phyloP scores from a whole-genome alignment of 2,888 invertebrate genomes.

The Trichopria drosophilae region DNA sequence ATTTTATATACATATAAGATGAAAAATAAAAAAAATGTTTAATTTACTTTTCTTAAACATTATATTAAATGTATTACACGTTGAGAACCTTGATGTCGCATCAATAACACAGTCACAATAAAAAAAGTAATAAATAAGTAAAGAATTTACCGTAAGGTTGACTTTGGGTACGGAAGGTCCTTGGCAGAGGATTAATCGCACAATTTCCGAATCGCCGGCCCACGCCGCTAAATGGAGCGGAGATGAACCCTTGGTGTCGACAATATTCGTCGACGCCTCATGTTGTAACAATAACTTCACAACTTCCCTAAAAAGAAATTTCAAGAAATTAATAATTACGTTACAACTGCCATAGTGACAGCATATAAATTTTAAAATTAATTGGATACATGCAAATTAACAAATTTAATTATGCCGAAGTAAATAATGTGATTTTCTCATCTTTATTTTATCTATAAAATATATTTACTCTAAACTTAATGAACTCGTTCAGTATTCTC shows the following conservation, averaged over 20 bases:
- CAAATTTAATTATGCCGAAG: neutral
- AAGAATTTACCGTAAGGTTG: slow-evolving; percentile 79
- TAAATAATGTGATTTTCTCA: neutral
- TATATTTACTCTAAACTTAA: no score
- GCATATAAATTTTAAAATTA: neutral
- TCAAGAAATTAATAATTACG: neutral
- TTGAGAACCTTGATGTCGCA: no score
- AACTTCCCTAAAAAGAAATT: slow-evolving; percentile 68
- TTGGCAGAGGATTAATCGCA: slow-evolving; percentile 78
- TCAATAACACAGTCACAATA: no score
- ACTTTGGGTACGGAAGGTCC: slow-evolving; percentile 82
- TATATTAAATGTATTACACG: no score
- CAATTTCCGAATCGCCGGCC: slow-evolving; percentile 90
- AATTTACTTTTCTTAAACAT: no score
- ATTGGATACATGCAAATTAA: neutral
- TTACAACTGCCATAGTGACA: no score
- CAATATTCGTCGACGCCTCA: slow-evolving; percentile 86
- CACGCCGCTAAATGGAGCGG: slow-evolving; percentile 93
- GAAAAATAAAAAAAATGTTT: no score
- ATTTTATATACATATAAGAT: no score
- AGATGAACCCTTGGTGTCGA: slow-evolving; percentile 88
- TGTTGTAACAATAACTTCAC: slow-evolving; percentile 80
- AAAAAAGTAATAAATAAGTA: no score
- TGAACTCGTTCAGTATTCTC: no score
- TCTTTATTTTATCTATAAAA: no score